phyloP scores from a whole-genome alignment of 2,113 vertebrate genomes.

The Mesembrinibis cayennensis region DNA sequence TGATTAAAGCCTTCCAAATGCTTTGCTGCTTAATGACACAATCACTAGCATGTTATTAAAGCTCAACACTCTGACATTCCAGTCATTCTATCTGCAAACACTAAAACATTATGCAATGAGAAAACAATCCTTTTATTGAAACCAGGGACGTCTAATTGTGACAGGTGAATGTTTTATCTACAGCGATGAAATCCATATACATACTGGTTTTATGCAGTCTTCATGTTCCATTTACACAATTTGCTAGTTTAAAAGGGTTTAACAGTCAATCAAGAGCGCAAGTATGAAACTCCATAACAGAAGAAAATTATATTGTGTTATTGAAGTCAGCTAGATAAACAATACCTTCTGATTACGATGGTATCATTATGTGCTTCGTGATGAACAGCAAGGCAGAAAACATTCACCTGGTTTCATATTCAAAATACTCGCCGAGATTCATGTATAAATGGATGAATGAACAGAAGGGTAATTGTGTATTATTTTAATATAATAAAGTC shows the following conservation, averaged over 20 bases:
- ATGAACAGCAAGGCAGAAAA: constrained; percentile 3
- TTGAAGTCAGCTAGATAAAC: constrained; percentile 23
- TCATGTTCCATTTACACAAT: constrained; percentile 5
- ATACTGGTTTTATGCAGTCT: neutral
- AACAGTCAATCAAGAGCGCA: constrained; percentile 25
- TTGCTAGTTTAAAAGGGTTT: constrained; percentile 25
- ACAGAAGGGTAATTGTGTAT: constrained; percentile 35
- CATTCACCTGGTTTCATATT: constrained; percentile 37
- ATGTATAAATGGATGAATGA: constrained; percentile 51
- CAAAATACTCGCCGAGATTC: constrained; percentile 12
- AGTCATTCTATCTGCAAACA: constrained; percentile 17
- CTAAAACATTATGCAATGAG: neutral
- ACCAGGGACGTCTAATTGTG: neutral
- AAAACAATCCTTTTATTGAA: constrained; percentile 36
- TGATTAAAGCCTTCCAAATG: constrained; percentile 12
- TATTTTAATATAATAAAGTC: constrained; percentile 38
- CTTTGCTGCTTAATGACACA: constrained; percentile 40
- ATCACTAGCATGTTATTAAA: constrained; percentile 27
- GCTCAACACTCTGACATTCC: neutral
- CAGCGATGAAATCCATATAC: neutral
- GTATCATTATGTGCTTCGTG: constrained; percentile 3
- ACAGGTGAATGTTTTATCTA: constrained; percentile 30
- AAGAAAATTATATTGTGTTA: constrained; percentile 10
- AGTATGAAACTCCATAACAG: neutral
- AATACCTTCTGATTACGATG: constrained; percentile 17